Conservation (phyloP, 2,113 vertebrate genomes). For the Stomatorhinus ivindoensis region DNA sequence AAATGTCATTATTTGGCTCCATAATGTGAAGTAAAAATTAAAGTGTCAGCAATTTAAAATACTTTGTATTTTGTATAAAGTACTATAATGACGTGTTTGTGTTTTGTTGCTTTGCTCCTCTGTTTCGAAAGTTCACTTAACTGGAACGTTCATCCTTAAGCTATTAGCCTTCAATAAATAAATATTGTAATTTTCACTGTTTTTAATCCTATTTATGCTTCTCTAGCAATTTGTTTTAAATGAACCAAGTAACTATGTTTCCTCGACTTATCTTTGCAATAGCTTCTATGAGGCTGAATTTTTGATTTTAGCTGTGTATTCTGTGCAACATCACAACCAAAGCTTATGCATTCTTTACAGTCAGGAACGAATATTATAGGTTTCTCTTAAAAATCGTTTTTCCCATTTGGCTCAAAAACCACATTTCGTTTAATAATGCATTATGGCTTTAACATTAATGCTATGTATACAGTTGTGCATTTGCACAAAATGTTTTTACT, state of each 20-base stretch:
- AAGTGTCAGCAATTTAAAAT: background rate
- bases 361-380: background rate
- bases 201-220: background rate
- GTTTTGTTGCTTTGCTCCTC: background rate
- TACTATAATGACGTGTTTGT: background rate
- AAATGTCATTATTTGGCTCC: background rate
- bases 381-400: background rate
- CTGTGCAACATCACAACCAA: background rate
- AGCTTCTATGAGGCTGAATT: background rate
- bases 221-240: background rate
- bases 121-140: background rate
- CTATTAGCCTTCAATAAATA: background rate
- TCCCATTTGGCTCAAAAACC: background rate
- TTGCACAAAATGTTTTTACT: background rate
- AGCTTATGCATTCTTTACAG: background rate
- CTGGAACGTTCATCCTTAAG: background rate
- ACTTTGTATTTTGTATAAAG: background rate
- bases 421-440: background rate
- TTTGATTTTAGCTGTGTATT: background rate
- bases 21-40: too few relatives aligned
- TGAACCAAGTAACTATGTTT: background rate
- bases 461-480: background rate
- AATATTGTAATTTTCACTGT: background rate
- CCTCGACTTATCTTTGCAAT: background rate
- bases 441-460: background rate